Evolutionary conservation across 2,113 vertebrate genomes (phyloP).

Genomic region (Guaruba guarouba): DNA sequence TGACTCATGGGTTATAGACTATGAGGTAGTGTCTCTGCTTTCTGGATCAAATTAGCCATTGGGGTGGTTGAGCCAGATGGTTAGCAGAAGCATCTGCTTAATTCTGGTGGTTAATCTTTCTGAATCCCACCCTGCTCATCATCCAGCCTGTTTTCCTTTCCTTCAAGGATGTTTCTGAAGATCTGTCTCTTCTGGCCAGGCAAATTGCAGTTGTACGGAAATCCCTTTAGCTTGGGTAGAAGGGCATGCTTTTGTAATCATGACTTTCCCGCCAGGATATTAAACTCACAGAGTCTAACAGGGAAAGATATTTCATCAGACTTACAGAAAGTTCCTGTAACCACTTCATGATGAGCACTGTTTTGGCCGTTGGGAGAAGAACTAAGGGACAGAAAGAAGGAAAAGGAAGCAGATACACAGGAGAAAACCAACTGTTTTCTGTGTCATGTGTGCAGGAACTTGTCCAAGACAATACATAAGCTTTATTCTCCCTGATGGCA

Average conservation of each 20-base stretch:
- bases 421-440: neutral
- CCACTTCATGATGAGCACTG: neutral
- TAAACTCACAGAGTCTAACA: neutral
- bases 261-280: neutral
- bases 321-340: neutral
- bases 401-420: neutral
- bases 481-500: neutral
- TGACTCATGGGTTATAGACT: conserved; percentile 14
- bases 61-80: neutral
- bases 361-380: neutral
- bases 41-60: conserved; percentile 33
- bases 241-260: neutral
- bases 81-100: conserved; percentile 7
- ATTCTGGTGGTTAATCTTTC: conserved; percentile 1
- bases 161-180: neutral
- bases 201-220: neutral
- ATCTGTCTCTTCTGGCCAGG: neutral
- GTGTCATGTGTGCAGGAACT: neutral
- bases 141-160: neutral
- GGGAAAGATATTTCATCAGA: neutral
- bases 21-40: conserved; percentile 47
- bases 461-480: neutral
- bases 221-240: neutral
- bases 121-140: neutral
- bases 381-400: neutral